Base-by-base conservation (phyloP, 2,797 vertebrate genomes). In the Semotilus atromaculatus region DNA sequence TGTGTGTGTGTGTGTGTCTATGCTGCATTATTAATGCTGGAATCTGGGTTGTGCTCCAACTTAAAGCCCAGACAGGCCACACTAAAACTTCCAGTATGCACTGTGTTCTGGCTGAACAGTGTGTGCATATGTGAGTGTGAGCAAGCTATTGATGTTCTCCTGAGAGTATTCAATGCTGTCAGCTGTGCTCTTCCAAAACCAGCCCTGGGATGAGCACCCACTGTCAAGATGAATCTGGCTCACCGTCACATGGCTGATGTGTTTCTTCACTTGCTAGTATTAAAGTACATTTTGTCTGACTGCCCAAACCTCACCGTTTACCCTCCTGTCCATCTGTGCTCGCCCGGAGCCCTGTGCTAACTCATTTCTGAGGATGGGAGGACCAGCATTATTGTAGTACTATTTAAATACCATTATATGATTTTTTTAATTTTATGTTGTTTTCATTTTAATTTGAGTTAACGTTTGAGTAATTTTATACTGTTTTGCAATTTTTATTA, bases 151-250 rank as follows among this genome's bases (percentile, higher is more conserved):
- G 81, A 90, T 87, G 64, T 68, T 71, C 74, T 79, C 91, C 84
- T 86, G 55, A 89, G 92, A 92, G 86, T 88, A 67, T 93, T 93
- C 92, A 92, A 86, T 86, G 88, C 91, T 93, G 92, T 94, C 93
- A 94, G 90, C 91, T 93, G 93, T 90, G 93, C 93, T 93, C 88
- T 85, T 90, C 89, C 88, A 85, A 88, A 91, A 93, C 93, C 93
- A 90, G 94, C 93, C 88, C 88, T 55, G 87, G 88, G 89, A 92
- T 92, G 91, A 91, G 92, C 93, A 85, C 84, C 88, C 87, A 86
- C 90, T 92, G 93, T 94, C 94, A 94, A 89, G 71, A 91, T 53
- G 88, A 89, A 91, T 94, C 93, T 93, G 91, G 92, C 92, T 96
- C 93, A 94, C 91, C 88, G 91, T 94, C 90, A 91, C 92, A 92